Conservation (phyloP, 2,113 vertebrate genomes). For the Sebastes fasciatus region DNA sequence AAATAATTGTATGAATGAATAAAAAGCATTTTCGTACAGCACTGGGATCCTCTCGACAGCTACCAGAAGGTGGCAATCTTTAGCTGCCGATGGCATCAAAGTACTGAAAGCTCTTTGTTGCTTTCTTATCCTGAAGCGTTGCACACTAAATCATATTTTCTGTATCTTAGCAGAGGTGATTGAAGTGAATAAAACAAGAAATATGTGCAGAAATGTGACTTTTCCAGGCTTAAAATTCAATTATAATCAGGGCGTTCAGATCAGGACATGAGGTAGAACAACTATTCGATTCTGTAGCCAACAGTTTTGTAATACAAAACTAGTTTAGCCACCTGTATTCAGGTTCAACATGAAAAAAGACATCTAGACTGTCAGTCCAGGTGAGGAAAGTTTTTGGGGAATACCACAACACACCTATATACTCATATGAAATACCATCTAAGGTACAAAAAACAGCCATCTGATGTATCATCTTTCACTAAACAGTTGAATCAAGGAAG, state of each 20-base stretch:
- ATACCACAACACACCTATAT: constrained; percentile 46
- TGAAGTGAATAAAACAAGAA: constrained; percentile 21
- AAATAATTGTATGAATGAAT: constrained; percentile 18
- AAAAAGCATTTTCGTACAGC: not conserved
- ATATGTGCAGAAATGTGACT: not conserved
- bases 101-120: not conserved
- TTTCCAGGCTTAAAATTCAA: not conserved
- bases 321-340: constrained; percentile 35
- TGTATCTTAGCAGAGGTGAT: not conserved
- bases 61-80: constrained; percentile 77
- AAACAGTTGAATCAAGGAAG: constrained; percentile 41
- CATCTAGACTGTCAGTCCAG: not conserved
- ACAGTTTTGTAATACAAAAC: constrained; percentile 8
- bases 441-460: not conserved
- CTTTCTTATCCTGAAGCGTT: constrained; percentile 2
- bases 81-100: constrained; percentile 48
- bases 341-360: constrained; percentile 15
- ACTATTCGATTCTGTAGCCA: not conserved
- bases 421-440: not conserved
- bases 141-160: not conserved
- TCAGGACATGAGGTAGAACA: not conserved
- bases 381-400: constrained; percentile 62
- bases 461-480: constrained; percentile 49
- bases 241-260: not conserved
- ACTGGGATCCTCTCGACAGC: not conserved